Base-by-base conservation (phyloP, 2,888 invertebrate genomes). In the Pediacus dermestoides region DNA sequence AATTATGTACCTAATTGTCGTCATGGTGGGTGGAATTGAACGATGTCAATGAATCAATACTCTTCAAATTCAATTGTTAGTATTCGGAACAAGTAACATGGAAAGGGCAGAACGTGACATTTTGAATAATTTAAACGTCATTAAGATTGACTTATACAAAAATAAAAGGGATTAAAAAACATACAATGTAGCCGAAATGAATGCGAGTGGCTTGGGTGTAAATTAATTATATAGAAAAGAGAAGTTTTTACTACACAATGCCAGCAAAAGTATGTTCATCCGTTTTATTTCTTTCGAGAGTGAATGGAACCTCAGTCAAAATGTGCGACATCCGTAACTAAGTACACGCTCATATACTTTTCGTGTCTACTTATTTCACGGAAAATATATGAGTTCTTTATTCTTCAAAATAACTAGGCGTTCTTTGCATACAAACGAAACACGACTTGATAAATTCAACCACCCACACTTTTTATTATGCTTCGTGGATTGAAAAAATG, bases 321-420 rank as follows among this genome's bases (percentile, higher is more conserved):
- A 48, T 43, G 52, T 42, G 52, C 53, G 46, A 52, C 53, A 52
- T 51, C 52, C 50, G 50, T 50, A 50, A 50, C 53, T 48, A 51
- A 46, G 49, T 48, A 57, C 48, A 47, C 46, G 44, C 45, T 48
- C 53, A 50, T 54, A 57, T 46, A 54, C 53, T 48, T 50, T 52
- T 42, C 50, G 39, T 44, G 53, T 55, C 55, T 55, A 52, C 55
- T 53, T 53, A 53, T 48, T 52, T 46, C 50, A 48, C 39, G 48
- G 46, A 34, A 50, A 48, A 53, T 55, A 51, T 53, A 53, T 40
- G 46, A 45, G 44, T 48, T 46, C 46, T 50, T 49, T 52, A 48
- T 52, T 52, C 53, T 44, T 42, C 46, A 49, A 39, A 54, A 54
- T 52, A 52, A 54, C 50, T 43, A 46, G 43, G 46, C 50, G 50